Conservation (phyloP, 2,888 invertebrate genomes). For the Macrophya annulata region DNA sequence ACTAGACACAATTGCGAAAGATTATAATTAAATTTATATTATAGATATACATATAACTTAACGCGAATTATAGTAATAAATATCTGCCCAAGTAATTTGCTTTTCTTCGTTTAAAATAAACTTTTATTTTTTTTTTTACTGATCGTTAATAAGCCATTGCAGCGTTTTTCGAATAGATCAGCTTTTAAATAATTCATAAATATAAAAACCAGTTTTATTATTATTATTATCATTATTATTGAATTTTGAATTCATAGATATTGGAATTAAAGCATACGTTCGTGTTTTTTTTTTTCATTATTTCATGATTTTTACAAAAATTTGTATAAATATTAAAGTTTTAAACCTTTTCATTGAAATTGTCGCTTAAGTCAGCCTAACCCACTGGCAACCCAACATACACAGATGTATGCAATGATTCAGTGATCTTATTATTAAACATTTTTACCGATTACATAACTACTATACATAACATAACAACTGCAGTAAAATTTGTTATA, state of each 20-base stretch:
- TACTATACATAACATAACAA: background rate
- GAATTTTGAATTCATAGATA: background rate
- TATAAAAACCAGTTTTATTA: background rate
- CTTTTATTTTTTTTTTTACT: background rate
- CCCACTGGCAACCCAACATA: constrained; percentile 26
- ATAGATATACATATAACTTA: background rate
- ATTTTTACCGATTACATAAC: background rate
- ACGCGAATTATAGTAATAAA: constrained; percentile 33
- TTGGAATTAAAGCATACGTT: background rate
- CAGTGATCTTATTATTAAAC: background rate
- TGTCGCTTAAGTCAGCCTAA: background rate
- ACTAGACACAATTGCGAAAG: constrained; percentile 18
- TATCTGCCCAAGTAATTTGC: constrained; percentile 26
- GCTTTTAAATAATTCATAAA: background rate
- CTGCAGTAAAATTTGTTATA: constrained; percentile 18
- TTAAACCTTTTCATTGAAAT: background rate
- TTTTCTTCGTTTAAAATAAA: constrained; percentile 9
- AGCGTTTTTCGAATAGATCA: background rate
- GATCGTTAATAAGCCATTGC: background rate
- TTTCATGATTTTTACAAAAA: background rate
- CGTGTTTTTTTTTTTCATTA: background rate
- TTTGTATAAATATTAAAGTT: background rate
- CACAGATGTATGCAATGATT: constrained; percentile 22
- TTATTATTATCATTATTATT: background rate
- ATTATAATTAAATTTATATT: background rate